A percentile compares a stretch with the other conserved stretches of the same genome.
These are phyloP conservation scores for Motacilla tschutschensis DNA, from an alignment of 2,113 vertebrate species.

Conservation along the genomic window DNA sequence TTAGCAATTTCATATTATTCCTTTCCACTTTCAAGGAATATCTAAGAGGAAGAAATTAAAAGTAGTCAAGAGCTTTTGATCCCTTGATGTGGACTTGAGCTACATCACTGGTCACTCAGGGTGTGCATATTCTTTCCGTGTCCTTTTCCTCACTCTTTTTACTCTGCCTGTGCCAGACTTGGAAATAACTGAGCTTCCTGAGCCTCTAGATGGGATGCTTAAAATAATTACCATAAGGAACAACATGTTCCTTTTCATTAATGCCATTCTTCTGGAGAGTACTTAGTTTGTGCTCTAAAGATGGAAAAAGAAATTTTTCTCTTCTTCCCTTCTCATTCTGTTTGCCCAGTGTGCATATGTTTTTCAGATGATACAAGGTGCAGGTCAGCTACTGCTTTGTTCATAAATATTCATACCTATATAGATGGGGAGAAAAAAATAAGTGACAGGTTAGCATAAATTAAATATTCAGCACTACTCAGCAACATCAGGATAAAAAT, in stretches of 20 bases:
- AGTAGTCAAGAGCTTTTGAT: neutral
- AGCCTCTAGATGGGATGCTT: neutral
- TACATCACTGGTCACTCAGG: neutral
- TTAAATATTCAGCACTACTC: constrained; percentile 22
- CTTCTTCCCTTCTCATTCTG: neutral
- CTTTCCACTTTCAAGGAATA: neutral
- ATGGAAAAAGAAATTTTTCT: neutral
- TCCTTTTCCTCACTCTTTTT: neutral
- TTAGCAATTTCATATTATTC: neutral
- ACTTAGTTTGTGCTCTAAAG: neutral
- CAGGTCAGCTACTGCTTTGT: neutral
- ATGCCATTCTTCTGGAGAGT: neutral
- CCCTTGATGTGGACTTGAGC: neutral
- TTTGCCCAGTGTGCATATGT: neutral
- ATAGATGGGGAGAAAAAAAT: neutral
- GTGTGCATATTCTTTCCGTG: neutral
- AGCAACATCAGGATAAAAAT: constrained; percentile 22
- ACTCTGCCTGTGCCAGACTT: neutral
- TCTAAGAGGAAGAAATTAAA: neutral
- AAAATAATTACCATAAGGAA: neutral
- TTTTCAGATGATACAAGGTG: neutral
- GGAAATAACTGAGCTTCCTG: neutral
- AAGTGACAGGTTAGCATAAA: constrained; percentile 16
- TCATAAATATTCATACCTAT: constrained; percentile 17
- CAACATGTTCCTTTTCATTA: neutral